Base-by-base conservation (phyloP, 2,797 vertebrate genomes). In the Micromesistius poutassou region DNA sequence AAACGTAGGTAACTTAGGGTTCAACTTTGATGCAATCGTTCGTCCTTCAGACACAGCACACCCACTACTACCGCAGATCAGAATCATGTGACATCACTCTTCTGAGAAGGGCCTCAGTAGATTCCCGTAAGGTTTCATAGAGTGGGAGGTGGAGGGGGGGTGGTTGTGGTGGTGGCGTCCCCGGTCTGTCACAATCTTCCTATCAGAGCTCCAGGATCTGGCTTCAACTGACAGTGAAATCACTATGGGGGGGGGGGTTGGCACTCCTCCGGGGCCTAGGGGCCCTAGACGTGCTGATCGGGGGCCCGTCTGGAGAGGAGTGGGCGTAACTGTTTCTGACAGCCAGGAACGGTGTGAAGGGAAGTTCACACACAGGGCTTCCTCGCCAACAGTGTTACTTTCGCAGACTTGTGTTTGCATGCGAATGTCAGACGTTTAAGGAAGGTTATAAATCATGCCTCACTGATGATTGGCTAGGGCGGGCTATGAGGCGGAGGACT, bases 11-110 rank as follows among this genome's bases (percentile, higher is more conserved):
- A 50, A 50, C 46, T 50, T 50, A 50, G 46, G 5, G 6, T 6
- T 25, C n/a, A 22, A n/a, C 55, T 62, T 62, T 22, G n/a, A 25
- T 25, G 22, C 22, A n/a, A 62, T 62, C 5, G 6, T 62, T 62
- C 22, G 22, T 6, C 55, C 12, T 62, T 62, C 55, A 62, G 22
- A 62, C 46, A 62, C 55, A 25, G n/a, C 5, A 62, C 55, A 62
- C 55, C 1, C 55, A 25, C 55, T 16, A 62, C 55, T 62, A 62
- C 22, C 2, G 55, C 6, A 62, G 55, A n/a, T 13, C 28, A 14
- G 68, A 86, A 78, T 92, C 93, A 91, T 84, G 88, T 93, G 93
- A 93, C 89, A 87, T 91, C 85, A 89, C 82, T 87, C 82, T 93
- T 93, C 91, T 87, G 79, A 91, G 91, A 93, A 92, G 84, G 76